Evolutionary conservation across 2,888 invertebrate species (phyloP).

Genomic region (Balanococcus diminutus): DNA sequence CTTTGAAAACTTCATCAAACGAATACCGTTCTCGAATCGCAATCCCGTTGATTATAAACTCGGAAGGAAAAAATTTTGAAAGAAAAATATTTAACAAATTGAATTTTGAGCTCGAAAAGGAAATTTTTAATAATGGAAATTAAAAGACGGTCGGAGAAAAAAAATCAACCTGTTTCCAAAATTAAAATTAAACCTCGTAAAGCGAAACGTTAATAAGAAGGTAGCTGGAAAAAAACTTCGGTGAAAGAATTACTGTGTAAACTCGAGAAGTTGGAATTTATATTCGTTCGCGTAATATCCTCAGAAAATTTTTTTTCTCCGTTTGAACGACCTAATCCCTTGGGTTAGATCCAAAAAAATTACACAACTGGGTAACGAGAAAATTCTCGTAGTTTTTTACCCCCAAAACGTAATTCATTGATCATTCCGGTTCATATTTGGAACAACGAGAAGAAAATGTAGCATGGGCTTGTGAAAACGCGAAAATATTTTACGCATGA

Average conservation of each 20-base stretch:
- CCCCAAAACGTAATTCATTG: neutral
- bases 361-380: conserved; percentile 15
- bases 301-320: neutral
- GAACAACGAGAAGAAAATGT: neutral
- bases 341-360: conserved; percentile 19
- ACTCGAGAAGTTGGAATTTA: neutral
- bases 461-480: neutral
- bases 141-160: neutral
- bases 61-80: neutral
- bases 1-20: conserved; percentile 14
- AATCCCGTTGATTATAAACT: neutral
- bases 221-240: neutral
- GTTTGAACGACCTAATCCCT: conserved; percentile 1
- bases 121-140: conserved; percentile 15
- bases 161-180: conserved; percentile 10
- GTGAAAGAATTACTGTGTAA: neutral
- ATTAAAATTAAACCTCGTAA: conserved; percentile 2
- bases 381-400: neutral
- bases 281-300: neutral
- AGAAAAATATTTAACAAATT: conserved; percentile 19
- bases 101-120: neutral
- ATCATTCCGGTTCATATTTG: neutral
- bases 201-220: neutral
- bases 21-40: neutral
- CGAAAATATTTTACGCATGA: neutral